These are phyloP conservation scores for Prolemur simus DNA, from an alignment of 2,113 vertebrate species.

Conservation along the genomic window DNA sequence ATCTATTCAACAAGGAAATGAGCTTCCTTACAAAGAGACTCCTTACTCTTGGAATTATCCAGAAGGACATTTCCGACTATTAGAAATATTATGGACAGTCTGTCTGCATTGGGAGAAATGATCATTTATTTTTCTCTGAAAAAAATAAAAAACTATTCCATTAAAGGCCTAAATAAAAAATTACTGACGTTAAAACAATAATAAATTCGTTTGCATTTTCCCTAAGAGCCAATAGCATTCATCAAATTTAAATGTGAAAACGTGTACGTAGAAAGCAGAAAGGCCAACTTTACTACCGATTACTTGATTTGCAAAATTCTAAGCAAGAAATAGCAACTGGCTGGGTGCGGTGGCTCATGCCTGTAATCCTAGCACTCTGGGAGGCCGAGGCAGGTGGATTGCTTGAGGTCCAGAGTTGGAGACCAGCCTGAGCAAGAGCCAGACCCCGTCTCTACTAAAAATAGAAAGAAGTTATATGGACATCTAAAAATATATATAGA, in stretches of 20 bases:
- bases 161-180: not conserved
- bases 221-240: not conserved
- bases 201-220: not conserved
- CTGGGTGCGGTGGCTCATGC: too few relatives aligned
- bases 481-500: too few relatives aligned
- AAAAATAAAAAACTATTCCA: not conserved
- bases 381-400: too few relatives aligned
- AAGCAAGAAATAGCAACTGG: not conserved
- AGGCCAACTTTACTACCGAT: not conserved
- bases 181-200: not conserved
- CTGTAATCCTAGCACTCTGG: too few relatives aligned
- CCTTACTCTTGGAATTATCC: not conserved
- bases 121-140: not conserved
- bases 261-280: not conserved
- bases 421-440: too few relatives aligned
- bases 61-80: not conserved
- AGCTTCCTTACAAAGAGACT: not conserved
- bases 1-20: not conserved
- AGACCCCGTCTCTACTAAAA: too few relatives aligned
- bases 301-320: not conserved
- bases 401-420: too few relatives aligned
- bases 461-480: too few relatives aligned
- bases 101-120: not conserved
- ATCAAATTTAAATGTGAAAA: not conserved
- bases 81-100: not conserved